phyloP scores from a whole-genome alignment of 2,113 vertebrate species.

The Herpetotheres cachinnans region DNA sequence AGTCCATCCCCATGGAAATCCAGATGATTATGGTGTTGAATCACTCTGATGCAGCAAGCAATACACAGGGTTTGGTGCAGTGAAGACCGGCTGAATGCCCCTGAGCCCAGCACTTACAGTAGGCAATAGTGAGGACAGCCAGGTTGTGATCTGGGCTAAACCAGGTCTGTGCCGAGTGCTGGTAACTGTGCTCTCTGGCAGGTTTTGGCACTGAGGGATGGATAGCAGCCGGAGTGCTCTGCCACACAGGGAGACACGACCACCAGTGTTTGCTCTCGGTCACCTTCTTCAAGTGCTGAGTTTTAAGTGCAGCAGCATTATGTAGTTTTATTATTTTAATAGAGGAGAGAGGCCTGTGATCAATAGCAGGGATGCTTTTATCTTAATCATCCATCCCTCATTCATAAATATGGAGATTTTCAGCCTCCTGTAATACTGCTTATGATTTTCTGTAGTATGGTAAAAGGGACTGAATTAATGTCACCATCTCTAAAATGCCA shows the following conservation, averaged over 20 bases:
- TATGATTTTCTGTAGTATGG: conserved; percentile 30
- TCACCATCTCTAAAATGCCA: background rate
- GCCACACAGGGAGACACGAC: rapidly evolving
- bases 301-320: conserved; percentile 15
- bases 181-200: background rate
- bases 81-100: background rate
- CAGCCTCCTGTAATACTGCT: background rate
- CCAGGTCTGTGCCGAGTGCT: rapidly evolving
- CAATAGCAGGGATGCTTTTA: conserved; percentile 65
- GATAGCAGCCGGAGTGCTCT: background rate
- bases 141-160: background rate
- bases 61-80: background rate
- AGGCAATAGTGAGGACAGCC: background rate
- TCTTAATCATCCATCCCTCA: conserved; percentile 61
- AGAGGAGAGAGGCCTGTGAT: conserved; percentile 51
- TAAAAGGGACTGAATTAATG: conserved; percentile 5
- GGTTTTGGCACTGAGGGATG: background rate
- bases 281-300: conserved; percentile 31
- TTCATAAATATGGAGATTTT: conserved; percentile 64
- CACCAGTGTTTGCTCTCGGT: background rate
- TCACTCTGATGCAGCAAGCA: background rate
- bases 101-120: background rate
- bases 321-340: conserved; percentile 66
- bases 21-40: background rate
- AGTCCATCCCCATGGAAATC: background rate